phyloP scores from a whole-genome alignment of 2,888 invertebrate genomes.

The Rhogogaster chlorosoma region DNA sequence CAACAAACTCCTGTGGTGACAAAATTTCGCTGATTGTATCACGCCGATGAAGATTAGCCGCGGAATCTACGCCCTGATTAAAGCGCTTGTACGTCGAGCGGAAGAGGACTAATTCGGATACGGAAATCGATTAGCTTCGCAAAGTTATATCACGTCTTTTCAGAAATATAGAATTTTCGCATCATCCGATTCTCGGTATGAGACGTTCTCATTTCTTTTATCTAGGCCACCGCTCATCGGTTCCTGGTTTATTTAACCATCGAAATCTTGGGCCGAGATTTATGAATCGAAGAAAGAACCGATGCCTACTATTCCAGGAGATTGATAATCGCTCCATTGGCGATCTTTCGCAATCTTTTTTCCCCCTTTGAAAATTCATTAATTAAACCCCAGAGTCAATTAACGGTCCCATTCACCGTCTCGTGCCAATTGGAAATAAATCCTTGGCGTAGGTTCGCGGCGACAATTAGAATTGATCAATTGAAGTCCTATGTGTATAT shows the following conservation, averaged over 20 bases:
- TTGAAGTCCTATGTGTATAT: background rate
- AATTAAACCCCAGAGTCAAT: slow-evolving; percentile 7
- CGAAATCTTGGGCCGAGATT: background rate
- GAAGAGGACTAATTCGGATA: background rate
- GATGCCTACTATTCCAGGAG: background rate
- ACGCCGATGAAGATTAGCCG: background rate
- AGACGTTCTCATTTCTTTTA: background rate
- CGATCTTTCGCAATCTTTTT: background rate
- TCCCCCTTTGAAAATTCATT: background rate
- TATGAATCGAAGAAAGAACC: background rate
- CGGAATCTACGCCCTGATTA: too few relatives aligned
- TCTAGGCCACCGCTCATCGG: background rate
- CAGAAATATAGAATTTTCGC: background rate
- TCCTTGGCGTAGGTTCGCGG: slow-evolving; percentile 16
- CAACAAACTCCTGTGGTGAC: background rate
- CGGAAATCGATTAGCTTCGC: background rate
- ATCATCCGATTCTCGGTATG: background rate
- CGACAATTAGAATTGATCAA: slow-evolving; percentile 19
- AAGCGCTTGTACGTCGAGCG: too few relatives aligned
- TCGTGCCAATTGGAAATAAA: slow-evolving; percentile 10
- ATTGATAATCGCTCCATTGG: background rate
- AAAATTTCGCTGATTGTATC: background rate
- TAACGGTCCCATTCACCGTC: background rate
- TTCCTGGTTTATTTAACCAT: background rate
- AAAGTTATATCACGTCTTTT: background rate